phyloP scores from a whole-genome alignment of 2,888 invertebrate species.

The Dasysyrphus tricinctus region DNA sequence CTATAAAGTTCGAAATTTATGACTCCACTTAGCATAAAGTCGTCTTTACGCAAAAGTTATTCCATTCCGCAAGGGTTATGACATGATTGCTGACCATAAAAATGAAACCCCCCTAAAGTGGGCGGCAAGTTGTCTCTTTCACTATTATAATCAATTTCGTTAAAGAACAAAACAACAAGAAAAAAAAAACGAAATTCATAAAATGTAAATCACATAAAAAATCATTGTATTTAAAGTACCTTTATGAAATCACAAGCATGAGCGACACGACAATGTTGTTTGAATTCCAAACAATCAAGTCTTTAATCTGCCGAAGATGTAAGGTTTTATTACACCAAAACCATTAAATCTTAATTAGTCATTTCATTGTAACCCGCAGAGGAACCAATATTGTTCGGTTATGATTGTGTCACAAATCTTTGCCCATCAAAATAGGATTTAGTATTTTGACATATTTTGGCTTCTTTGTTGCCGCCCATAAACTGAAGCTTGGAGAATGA shows the following conservation, averaged over 20 bases:
- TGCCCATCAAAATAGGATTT: slow-evolving; percentile 47
- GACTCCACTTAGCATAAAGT: slow-evolving; percentile 6
- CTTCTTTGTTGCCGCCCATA: slow-evolving; percentile 52
- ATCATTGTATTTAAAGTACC: slow-evolving; percentile 23
- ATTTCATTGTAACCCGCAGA: slow-evolving; percentile 49
- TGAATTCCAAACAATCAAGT: slow-evolving; percentile 38
- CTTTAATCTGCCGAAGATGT: slow-evolving; percentile 54
- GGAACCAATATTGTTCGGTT: slow-evolving; percentile 21
- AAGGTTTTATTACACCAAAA: slow-evolving; percentile 57
- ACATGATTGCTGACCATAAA: slow-evolving; percentile 31
- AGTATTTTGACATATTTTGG: slow-evolving; percentile 34
- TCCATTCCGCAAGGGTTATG: slow-evolving; percentile 45
- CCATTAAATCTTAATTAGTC: slow-evolving; percentile 74
- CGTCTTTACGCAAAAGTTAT: slow-evolving; percentile 40
- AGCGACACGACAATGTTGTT: slow-evolving; percentile 35
- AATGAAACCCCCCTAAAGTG: slow-evolving; percentile 31
- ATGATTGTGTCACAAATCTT: slow-evolving; percentile 37
- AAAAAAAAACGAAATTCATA: background rate
- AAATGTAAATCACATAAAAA: slow-evolving; percentile 33
- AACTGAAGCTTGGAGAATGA: slow-evolving; percentile 25
- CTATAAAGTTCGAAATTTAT: background rate
- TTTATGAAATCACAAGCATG: slow-evolving; percentile 29
- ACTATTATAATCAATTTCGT: slow-evolving; percentile 24
- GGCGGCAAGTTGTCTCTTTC: slow-evolving; percentile 26
- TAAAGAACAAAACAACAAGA: background rate